Base-by-base conservation (phyloP, 2,113 vertebrate genomes). In the Pipra filicauda region DNA sequence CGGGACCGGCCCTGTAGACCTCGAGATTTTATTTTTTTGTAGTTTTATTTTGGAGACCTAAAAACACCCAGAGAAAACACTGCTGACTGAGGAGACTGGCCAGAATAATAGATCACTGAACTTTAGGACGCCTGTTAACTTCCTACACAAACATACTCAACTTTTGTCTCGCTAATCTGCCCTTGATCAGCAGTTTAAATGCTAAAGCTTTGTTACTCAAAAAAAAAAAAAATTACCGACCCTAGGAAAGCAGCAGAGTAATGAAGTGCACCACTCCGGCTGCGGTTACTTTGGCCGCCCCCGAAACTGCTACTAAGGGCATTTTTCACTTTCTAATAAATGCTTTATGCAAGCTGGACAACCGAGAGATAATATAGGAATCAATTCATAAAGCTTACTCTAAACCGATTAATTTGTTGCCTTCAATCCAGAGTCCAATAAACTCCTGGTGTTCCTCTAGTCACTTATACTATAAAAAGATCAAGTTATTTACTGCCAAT, bases 111-210 rank as follows among this genome's bases (percentile, higher is more conserved):
- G 98, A 98, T 98, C 97, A 95, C 83, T 98, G 97, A 97, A 98
- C 98, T 98, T 98, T 77, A 96, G 98, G 97, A 97, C 97, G 98
- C 95, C 97, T 97, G 97, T 96, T 98, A 98, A 98, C 98, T 98
- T 98, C 98, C 98, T 98, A 96, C 93, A 98, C 97, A 98, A 98
- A 98, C 97, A 98, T 91, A 97, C 97, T 98, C 97, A 98, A 99
- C 98, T 98, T 98, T 98, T 98, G 98, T 98, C 97, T 98, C 95
- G 87, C 98, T 98, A 98, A 98, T 99, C 98, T 98, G 98, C 98
- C 98, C 98, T 98, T 98, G 98, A 99, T 99, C 98, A 98, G 98
- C 98, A 98, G 98, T 98, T 98, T 98, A 97, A 97, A 98, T 96
- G 98, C 98, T 98, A 98, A 97, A 96, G 97, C 97, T 97, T 97